Evolutionary conservation across 2,797 vertebrate species (phyloP).

Genomic region (Lerista edwardsae): DNA sequence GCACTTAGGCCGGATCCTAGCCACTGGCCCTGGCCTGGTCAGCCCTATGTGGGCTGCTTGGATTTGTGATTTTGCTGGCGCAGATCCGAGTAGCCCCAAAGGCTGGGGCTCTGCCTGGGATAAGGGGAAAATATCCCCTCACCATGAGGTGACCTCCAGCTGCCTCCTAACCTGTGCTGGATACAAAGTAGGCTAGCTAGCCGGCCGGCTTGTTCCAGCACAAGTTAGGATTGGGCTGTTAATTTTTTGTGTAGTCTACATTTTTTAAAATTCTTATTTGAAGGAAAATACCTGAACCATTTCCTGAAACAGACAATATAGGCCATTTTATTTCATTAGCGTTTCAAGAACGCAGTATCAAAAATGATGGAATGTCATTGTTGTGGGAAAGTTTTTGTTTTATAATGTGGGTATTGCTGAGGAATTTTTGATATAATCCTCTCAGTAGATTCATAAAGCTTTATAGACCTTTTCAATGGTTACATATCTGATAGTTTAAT

Average conservation of each 20-base stretch:
- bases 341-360: neutral
- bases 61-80: no score
- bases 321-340: neutral
- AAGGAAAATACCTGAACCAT: neutral
- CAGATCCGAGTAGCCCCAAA: no score
- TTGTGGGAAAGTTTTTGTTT: neutral
- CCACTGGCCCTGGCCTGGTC: no score
- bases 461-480: conserved; percentile 8
- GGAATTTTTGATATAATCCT: conserved; percentile 3
- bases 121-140: no score
- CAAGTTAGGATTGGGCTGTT: no score
- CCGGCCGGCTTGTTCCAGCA: no score
- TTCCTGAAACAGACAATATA: neutral
- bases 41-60: no score
- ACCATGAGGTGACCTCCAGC: no score
- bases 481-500: neutral
- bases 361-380: conserved; percentile 1
- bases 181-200: no score
- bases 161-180: no score
- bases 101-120: no score
- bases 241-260: neutral
- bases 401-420: neutral
- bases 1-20: no score
- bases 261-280: neutral
- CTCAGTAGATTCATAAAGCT: conserved; percentile 4